phyloP scores from a whole-genome alignment of 2,113 vertebrate species.

The Pseudopipra pipra region DNA sequence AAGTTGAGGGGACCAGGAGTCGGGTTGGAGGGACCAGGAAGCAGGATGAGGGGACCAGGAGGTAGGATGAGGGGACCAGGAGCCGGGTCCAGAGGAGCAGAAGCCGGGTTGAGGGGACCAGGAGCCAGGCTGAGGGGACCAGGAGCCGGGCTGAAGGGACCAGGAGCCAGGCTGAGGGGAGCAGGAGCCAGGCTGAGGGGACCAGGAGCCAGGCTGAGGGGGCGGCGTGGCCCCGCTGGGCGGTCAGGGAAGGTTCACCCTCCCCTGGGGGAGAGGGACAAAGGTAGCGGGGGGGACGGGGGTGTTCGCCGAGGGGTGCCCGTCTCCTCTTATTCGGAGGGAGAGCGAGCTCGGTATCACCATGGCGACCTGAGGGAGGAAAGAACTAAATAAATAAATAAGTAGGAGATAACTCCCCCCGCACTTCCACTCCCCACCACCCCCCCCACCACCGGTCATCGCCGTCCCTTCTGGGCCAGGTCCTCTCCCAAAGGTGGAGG shows the following conservation, averaged over 20 bases:
- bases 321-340: conserved; percentile 69
- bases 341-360: conserved; percentile 77
- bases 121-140: no score
- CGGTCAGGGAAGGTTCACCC: not conserved
- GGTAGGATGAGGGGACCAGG: not conserved
- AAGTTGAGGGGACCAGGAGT: no score
- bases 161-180: no score
- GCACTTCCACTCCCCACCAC: not conserved
- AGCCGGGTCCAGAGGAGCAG: not conserved
- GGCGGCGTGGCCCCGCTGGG: not conserved
- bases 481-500: not conserved
- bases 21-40: no score
- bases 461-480: not conserved
- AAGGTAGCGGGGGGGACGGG: not conserved
- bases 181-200: no score
- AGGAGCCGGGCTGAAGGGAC: no score
- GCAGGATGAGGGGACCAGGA: not conserved
- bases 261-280: not conserved
- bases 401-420: not conserved
- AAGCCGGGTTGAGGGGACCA: not conserved
- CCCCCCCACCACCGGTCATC: not conserved
- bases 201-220: not conserved
- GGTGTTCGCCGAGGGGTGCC: conserved; percentile 63
- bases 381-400: conserved; percentile 61
- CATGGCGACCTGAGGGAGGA: conserved; percentile 80